Evolutionary conservation across 2,113 vertebrate species (phyloP).

Genomic region (Puma concolor): DNA sequence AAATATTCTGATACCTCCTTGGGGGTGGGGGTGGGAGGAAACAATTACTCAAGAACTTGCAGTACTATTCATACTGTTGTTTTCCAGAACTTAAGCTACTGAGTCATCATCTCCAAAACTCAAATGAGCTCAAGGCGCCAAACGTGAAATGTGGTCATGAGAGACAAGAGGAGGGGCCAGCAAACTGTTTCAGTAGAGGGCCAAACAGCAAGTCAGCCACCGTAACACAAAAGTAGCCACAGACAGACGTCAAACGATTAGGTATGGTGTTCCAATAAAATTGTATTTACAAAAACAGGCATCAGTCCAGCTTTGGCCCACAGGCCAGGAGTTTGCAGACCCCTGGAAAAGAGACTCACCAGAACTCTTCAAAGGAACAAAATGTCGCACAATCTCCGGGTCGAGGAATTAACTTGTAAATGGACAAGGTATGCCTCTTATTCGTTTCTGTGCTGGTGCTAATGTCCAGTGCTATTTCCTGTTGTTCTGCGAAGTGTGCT

Average conservation of each 20-base stretch:
- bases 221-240: background rate
- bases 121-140: background rate
- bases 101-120: background rate
- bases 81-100: background rate
- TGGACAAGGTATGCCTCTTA: background rate
- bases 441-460: background rate
- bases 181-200: background rate
- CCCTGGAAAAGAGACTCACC: background rate
- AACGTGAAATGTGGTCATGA: background rate
- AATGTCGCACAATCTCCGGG: background rate
- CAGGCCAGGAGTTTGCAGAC: background rate
- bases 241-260: background rate
- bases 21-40: too few relatives aligned
- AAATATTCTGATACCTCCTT: background rate
- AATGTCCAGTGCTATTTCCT: background rate
- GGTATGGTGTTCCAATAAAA: background rate
- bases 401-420: background rate
- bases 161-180: background rate
- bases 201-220: background rate
- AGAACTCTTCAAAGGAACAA: background rate
- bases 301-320: background rate
- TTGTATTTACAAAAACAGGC: background rate
- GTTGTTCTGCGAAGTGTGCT: background rate
- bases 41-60: background rate
- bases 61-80: background rate